phyloP scores from a whole-genome alignment of 2,888 invertebrate genomes.

The Sepioteuthis lessoniana region DNA sequence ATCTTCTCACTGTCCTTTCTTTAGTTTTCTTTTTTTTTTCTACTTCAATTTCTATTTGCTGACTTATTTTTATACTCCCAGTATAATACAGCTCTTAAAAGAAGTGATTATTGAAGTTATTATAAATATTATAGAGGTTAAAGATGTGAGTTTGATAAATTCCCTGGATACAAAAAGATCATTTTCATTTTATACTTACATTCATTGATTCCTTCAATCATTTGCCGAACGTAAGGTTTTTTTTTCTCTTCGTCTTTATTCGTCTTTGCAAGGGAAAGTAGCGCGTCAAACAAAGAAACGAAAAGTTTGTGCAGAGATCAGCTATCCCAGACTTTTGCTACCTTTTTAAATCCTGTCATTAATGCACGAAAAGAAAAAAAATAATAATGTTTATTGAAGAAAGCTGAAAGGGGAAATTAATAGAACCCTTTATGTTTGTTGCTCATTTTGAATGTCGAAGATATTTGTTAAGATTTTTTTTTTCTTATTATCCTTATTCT shows the following conservation, averaged over 20 bases:
- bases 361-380: background rate
- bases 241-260: background rate
- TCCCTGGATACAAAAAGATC: background rate
- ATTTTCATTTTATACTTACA: conserved; percentile 21
- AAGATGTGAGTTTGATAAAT: background rate
- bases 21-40: background rate
- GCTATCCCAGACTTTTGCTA: background rate
- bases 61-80: background rate
- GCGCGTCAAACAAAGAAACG: background rate
- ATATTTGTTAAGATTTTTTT: background rate
- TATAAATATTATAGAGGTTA: background rate
- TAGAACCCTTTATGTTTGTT: background rate
- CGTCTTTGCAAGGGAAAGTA: background rate
- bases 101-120: conserved; percentile 8
- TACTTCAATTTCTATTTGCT: background rate
- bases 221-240: background rate
- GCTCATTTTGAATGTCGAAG: background rate
- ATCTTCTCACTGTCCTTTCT: background rate
- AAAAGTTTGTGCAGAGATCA: background rate
- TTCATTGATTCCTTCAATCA: background rate
- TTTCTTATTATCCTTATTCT: too few species aligned
- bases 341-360: background rate
- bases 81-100: background rate
- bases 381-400: background rate
- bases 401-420: background rate